Evolutionary conservation across 2,113 vertebrate genomes (phyloP), one percentile per base, ranked within the genome.

Genomic region (Hemiscyllium ocellatum): DNA sequence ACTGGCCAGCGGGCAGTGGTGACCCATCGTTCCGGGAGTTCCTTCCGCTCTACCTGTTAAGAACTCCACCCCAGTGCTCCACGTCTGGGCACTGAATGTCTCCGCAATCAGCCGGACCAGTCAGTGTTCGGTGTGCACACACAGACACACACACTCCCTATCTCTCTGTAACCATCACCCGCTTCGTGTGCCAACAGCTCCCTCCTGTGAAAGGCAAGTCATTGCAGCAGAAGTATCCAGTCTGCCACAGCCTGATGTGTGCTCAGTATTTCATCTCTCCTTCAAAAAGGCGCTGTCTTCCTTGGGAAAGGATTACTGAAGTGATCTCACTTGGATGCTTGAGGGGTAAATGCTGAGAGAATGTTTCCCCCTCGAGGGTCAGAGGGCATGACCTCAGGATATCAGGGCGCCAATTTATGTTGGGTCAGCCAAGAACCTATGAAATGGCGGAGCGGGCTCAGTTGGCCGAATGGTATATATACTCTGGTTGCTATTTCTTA

Each of bases 151-250:
- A n/a, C 50, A 29, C 85, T n/a, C n/a, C n/a, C n/a, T 52, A 20
- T 66, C 56, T 47, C 29, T 37, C 65, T 65, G 61, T 66, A 66
- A n/a, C 4, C 89, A 93, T 66, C 89, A 8, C 89, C 2, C 56
- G 13, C 29, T 7, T 33, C 61, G 19, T 65, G 87, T 91, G 61
- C 89, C 61, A 93, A 93, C 61, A 93, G 89, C 89, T 93, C 89
- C 89, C 89, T 93, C 89, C 89, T 93, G 87, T 61, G 87, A 61
- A n/a, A 90, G 4, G 52, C 12, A 90, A 90, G 89, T 37, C 33
- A 37, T 37, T 93, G 33, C 61, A 66, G 4, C 61, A 37, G 37
- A 65, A 91, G 61, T 19, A 6, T 65, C 20, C n/a, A 2, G 24
- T 42, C 80, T 42, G 19, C 15, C 4, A 37, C 15, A 83, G 17